Conservation (phyloP, 2,888 invertebrate genomes). For the Sesia bembeciformis region DNA sequence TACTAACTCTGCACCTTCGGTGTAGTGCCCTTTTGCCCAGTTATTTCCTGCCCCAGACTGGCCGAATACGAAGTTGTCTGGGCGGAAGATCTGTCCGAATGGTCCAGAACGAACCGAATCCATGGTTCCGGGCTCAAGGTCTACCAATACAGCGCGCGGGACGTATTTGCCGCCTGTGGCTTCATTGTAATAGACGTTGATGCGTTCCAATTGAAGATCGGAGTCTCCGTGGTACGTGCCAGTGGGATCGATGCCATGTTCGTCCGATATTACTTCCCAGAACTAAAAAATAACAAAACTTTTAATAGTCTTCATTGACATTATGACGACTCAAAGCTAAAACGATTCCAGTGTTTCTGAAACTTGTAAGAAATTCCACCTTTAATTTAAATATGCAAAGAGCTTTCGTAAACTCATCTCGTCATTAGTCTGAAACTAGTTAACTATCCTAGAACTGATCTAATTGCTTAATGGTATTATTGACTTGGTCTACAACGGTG, state of each 20-base stretch:
- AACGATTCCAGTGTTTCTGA: too few species aligned
- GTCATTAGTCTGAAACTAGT: too few species aligned
- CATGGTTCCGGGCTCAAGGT: constrained; percentile 87
- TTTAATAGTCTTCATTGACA: too few species aligned
- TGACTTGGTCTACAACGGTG: too few species aligned
- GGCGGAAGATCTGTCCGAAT: constrained; percentile 82
- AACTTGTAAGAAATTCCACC: too few species aligned
- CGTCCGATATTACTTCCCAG: constrained; percentile 89
- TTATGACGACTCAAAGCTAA: too few species aligned
- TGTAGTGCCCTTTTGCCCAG: constrained; percentile 81
- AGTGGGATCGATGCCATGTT: constrained; percentile 82
- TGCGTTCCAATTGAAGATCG: constrained; percentile 81
- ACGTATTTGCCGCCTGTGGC: constrained; percentile 83
- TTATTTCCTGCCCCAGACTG: constrained; percentile 77
- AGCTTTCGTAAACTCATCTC: too few species aligned
- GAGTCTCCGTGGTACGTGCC: constrained; percentile 82
- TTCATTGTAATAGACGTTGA: constrained; percentile 84
- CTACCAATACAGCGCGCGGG: constrained; percentile 82
- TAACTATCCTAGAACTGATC: too few species aligned
- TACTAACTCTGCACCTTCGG: constrained; percentile 80
- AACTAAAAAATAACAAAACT: constrained; percentile 67
- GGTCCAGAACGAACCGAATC: constrained; percentile 82
- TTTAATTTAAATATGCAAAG: too few species aligned
- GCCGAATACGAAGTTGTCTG: constrained; percentile 84
- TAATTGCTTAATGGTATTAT: too few species aligned